Base-by-base conservation (phyloP, 2,113 vertebrate species). In the Sturnira hondurensis region DNA sequence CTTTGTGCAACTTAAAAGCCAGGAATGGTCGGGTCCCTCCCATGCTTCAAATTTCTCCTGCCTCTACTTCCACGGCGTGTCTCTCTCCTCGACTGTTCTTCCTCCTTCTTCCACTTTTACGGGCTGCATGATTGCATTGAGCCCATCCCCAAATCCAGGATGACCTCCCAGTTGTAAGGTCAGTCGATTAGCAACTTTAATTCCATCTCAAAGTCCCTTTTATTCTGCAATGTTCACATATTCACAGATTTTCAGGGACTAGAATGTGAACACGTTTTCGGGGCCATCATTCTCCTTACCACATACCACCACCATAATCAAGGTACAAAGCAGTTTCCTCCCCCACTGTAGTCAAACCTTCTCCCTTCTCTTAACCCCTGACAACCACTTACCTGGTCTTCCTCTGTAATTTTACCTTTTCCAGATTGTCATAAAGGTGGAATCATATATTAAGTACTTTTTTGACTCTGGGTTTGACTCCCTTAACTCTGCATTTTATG, bases 391-490 rank as follows among this genome's bases (percentile, higher is more conserved):
- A 41, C 26, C 33, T 80, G 45, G 54, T 93, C 38, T 76, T 81
- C 1, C 8, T 78, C 4, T 92, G 33, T 68, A 74, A 80, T 63
- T 86, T 86, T 78, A 26, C 67, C 50, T 86, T 95, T 86, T 86
- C 54, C 47, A 81, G 15, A 61, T 71, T 93, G 26, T 94, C 50
- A 71, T 87, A 87, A 89, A 92, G 86, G 65, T 89, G 22, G n/a
- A 91, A 81, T 76, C 10, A 77, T 61, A 65, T 91, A 13, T 50
- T 78, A 76, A 77, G 7, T 84, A 36, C 78, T n/a, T 83, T 91
- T 97, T 70, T 78, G 36, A 58, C 15, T 54, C 38, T 78, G 41
- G 16, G 7, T 43, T 63, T 70, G 58, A 73, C 13, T 87, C 67
- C 90, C 41, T 45, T 45, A 80, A 86, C 50, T 86, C n/a, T 84